Percentiles rank a stretch among this genome's conserved stretches.
phyloP scores from a whole-genome alignment of 2,797 vertebrate species.

The Sebastes wilsoni region DNA sequence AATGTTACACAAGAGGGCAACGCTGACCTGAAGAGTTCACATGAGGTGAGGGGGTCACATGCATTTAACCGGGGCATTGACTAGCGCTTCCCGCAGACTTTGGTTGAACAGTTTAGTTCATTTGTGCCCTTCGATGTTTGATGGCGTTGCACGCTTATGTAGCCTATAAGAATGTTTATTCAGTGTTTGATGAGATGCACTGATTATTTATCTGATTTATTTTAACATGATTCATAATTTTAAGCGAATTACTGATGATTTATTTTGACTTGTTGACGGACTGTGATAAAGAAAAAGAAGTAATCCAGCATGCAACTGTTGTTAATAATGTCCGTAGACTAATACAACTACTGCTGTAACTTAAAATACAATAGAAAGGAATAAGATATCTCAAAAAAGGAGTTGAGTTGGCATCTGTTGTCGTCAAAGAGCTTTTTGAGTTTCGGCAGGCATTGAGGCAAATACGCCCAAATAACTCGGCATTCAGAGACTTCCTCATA shows the following conservation, averaged over 20 bases:
- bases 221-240: too few species aligned
- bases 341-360: neutral
- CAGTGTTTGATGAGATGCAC: too few species aligned
- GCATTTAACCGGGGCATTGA: too few species aligned
- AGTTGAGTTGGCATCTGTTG: neutral
- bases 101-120: too few species aligned
- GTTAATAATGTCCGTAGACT: neutral
- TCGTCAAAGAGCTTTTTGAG: neutral
- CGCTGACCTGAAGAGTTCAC: too few species aligned
- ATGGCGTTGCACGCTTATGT: too few species aligned
- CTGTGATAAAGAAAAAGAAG: neutral
- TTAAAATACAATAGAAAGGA: neutral
- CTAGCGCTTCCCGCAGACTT: rapidly evolving
- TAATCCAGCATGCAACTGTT: neutral
- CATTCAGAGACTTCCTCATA: neutral
- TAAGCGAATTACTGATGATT: neutral
- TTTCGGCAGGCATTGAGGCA: neutral
- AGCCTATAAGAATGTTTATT: too few species aligned
- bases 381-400: neutral
- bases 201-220: too few species aligned
- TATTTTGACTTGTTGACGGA: neutral
- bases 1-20: too few species aligned
- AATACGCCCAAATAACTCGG: neutral
- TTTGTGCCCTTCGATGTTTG: too few species aligned
- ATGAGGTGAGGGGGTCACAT: too few species aligned